Conservation (phyloP, 1,140 invertebrate species). For the Neotoxoptera formosana region DNA sequence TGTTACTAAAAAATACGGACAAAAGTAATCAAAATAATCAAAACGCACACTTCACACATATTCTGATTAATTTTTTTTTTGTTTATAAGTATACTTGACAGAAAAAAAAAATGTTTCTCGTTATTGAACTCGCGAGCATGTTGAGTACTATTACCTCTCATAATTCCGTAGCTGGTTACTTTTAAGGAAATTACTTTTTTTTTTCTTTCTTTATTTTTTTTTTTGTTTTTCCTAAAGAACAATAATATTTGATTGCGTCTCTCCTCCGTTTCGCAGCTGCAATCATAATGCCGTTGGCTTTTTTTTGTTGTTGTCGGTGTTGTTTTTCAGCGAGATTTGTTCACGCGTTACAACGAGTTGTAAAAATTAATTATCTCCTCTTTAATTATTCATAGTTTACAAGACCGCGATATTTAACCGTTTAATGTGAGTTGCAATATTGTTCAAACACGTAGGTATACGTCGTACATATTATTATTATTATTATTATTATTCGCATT, state of each 20-base stretch:
- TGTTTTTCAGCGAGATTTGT: neutral
- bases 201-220: too few species aligned
- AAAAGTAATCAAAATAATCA: too few species aligned
- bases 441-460: neutral
- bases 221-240: neutral
- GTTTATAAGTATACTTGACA: too few species aligned
- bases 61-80: too few species aligned
- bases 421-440: neutral
- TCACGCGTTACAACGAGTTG: neutral
- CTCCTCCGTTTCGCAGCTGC: neutral
- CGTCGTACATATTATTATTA: neutral
- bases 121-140: too few species aligned
- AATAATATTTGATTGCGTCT: neutral
- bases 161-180: too few species aligned
- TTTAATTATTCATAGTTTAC: neutral
- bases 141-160: too few species aligned
- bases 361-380: neutral
- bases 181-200: too few species aligned
- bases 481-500: neutral
- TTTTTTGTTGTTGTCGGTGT: too few species aligned
- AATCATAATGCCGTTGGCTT: neutral
- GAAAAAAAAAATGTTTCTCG: too few species aligned
- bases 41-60: too few species aligned
- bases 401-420: neutral
- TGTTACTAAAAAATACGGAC: too few species aligned